These are phyloP conservation scores for Capitella teleta DNA, from an alignment of 1,140 invertebrate species.

Conservation along the genomic window DNA sequence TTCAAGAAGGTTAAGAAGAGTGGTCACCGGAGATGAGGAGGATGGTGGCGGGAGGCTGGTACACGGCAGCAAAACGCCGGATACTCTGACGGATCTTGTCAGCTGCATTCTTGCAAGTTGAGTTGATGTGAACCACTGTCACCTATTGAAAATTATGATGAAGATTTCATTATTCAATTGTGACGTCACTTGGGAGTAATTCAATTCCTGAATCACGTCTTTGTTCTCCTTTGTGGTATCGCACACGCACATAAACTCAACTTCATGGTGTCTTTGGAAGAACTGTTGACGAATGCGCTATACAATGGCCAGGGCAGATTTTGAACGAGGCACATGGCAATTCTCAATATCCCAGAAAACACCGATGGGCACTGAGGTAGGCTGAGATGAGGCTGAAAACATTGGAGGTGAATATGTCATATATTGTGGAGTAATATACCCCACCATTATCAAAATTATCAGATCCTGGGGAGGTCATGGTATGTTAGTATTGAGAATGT, in stretches of 20 bases:
- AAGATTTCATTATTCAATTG: neutral
- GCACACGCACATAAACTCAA: slow-evolving; percentile 73
- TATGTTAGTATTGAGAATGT: too few species aligned
- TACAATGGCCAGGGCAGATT: slow-evolving; percentile 66
- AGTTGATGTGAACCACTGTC: slow-evolving; percentile 71
- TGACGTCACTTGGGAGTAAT: slow-evolving; percentile 65
- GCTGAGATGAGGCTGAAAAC: too few species aligned
- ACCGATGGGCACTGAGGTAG: too few species aligned
- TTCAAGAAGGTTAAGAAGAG: too few species aligned
- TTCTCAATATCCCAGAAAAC: slow-evolving; percentile 93
- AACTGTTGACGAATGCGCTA: slow-evolving; percentile 63
- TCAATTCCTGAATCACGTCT: slow-evolving; percentile 67
- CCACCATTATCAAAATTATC: too few species aligned
- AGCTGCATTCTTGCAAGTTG: slow-evolving; percentile 77
- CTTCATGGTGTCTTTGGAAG: slow-evolving; percentile 63
- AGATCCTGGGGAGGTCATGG: too few species aligned
- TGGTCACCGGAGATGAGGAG: slow-evolving; percentile 66
- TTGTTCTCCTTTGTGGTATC: slow-evolving; percentile 63
- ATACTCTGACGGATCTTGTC: slow-evolving; percentile 77
- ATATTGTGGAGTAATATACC: too few species aligned
- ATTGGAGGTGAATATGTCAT: too few species aligned
- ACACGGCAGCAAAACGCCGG: slow-evolving; percentile 68
- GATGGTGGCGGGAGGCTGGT: slow-evolving; percentile 58
- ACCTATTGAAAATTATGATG: slow-evolving; percentile 45
- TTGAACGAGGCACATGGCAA: slow-evolving; percentile 67